Conservation (phyloP, 1,140 invertebrate genomes). For the Medauroidea extradentata region DNA sequence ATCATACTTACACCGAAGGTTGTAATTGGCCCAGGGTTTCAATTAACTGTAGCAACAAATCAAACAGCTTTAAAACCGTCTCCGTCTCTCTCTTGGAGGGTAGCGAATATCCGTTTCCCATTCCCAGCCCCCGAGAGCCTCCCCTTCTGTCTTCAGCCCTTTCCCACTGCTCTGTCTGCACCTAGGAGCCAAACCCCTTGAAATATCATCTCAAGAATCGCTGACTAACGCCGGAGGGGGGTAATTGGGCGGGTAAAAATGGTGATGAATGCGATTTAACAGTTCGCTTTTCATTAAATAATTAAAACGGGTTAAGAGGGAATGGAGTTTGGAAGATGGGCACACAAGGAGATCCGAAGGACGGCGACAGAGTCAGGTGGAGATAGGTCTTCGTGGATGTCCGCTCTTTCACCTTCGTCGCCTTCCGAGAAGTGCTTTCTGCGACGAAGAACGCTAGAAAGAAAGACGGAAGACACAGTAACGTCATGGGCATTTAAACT, state of each 20-base stretch:
- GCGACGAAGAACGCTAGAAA: no score
- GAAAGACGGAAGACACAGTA: neutral
- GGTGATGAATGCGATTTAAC: conserved; percentile 18
- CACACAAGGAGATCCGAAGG: no score
- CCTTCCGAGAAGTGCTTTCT: no score
- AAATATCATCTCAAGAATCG: conserved; percentile 20
- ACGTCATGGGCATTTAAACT: no score
- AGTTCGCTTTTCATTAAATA: conserved; percentile 21
- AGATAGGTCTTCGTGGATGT: no score
- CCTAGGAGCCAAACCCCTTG: conserved; percentile 4
- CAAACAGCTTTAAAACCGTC: conserved; percentile 39
- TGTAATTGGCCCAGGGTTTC: conserved; percentile 46
- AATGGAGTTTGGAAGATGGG: neutral
- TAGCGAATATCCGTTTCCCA: no score
- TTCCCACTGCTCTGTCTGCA: neutral
- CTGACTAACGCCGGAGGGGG: conserved; percentile 16
- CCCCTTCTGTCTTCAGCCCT: neutral
- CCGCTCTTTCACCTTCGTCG: no score
- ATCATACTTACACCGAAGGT: conserved; percentile 29
- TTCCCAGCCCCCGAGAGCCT: neutral
- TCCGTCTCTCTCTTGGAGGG: neutral
- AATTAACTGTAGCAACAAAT: conserved; percentile 48
- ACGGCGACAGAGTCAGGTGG: no score
- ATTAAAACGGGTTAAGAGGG: conserved; percentile 10
- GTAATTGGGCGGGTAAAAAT: conserved; percentile 22